Evolutionary conservation across 2,113 vertebrate genomes (phyloP), one percentile per base, ranked within the genome.

Genomic region (Plotosus lineatus): DNA sequence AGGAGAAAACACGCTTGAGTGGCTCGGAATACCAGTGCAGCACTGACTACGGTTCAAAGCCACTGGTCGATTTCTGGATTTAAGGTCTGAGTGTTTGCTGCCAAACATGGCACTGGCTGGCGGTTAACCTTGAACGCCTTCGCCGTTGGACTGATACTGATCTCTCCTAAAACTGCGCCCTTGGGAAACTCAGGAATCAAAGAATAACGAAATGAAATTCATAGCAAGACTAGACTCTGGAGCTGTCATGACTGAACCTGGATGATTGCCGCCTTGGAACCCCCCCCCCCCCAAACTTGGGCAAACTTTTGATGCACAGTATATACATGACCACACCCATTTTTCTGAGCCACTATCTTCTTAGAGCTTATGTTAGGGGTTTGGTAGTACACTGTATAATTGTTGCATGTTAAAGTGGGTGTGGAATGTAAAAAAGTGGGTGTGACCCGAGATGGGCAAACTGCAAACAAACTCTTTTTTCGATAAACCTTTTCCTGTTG

Each of bases 91-190:
- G 85, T 76, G 26, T 26, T 19, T 33, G 15, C 9, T 75, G n/a
- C n/a, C n/a, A n/a, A 31, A 48, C 19, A 48, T 77, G 78, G 79
- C 78, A 82, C 81, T 77, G 40, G 51, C 66, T 78, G 75, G 83
- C 68, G 11, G 44, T 21, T 61, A 38, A 63, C 44, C 75, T 74
- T 61, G 76, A 31, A 60, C 10, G 51, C 28, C 72, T 31, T 48
- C 40, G 26, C n/a, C 31, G 36, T 71, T 66, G 66, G 68, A 78
- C 75, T 44, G 42, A 17, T 58, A 75, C 61, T 44, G 42, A 19
- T 55, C 78, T 78, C 78, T 58, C 72, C 33, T 2, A 23, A 77
- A 48, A 10, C 17, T 69, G 4, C 42, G 46, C 51, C 21, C 10
- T 14, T 46, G 53, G 53, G 1, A 44, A 79, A 58, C 46, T 26